These are phyloP conservation scores for Trachelus iudaicus DNA, from an alignment of 2,888 invertebrate genomes.

Conservation along the genomic window DNA sequence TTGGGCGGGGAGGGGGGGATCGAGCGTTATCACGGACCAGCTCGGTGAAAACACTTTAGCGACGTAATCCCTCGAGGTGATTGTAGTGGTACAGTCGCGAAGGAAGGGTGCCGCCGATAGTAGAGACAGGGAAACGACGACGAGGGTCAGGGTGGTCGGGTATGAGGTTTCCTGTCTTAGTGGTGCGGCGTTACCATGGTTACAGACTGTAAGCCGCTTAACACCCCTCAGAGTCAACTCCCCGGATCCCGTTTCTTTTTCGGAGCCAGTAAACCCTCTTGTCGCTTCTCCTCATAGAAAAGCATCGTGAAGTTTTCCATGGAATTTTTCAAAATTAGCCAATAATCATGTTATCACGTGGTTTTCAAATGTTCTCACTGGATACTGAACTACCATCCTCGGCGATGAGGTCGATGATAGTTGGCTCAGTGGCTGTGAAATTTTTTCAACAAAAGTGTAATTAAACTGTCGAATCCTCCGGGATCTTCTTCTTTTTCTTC, in stretches of 20 bases:
- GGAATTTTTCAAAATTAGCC: neutral
- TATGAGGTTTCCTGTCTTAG: conserved; percentile 44
- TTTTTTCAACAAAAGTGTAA: neutral
- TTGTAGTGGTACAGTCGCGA: neutral
- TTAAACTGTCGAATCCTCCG: neutral
- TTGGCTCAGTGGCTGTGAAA: conserved; percentile 6
- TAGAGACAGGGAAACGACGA: neutral
- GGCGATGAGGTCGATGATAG: conserved; percentile 8
- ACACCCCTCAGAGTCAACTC: conserved; percentile 49
- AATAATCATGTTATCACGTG: neutral
- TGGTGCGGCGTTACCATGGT: conserved; percentile 62
- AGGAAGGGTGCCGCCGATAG: neutral
- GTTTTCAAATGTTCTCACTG: neutral
- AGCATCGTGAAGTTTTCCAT: neutral
- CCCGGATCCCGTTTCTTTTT: conserved; percentile 19
- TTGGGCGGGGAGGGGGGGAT: neutral
- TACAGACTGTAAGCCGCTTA: conserved; percentile 64
- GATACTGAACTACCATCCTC: conserved; percentile 17
- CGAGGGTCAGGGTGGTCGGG: conserved; percentile 10
- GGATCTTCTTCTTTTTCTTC: neutral
- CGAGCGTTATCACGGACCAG: conserved; percentile 31
- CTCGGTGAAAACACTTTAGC: conserved; percentile 48
- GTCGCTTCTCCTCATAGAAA: neutral
- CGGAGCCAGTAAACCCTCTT: conserved; percentile 4
- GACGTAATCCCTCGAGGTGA: conserved; percentile 47